A percentile compares a stretch with the other conserved stretches of the same genome.
Evolutionary conservation across 2,888 invertebrate genomes (phyloP).

Genomic region (Tetanocera ferruginea): DNA sequence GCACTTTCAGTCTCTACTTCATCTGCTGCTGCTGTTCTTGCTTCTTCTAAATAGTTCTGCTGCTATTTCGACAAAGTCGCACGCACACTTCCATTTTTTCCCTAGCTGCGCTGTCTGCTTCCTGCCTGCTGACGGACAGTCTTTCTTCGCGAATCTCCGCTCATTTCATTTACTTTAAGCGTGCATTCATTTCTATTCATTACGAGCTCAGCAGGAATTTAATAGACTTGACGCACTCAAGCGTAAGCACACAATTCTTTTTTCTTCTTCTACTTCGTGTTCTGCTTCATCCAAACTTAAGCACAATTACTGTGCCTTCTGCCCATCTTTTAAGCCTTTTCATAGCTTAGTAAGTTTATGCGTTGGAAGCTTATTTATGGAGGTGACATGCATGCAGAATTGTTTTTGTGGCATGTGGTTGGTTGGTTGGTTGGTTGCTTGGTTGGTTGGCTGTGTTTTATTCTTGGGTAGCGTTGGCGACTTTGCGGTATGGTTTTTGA

Average conservation of each 20-base stretch:
- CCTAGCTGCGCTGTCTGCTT: neutral
- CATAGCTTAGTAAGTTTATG: neutral
- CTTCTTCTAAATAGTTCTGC: neutral
- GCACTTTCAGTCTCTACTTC: neutral
- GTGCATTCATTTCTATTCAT: slow-evolving; percentile 48
- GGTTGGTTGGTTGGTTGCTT: neutral
- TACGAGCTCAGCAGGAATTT: slow-evolving; percentile 53
- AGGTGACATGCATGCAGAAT: slow-evolving; percentile 33
- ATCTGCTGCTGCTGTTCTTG: neutral
- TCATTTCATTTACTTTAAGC: slow-evolving; percentile 44
- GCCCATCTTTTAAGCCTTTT: neutral
- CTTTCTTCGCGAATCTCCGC: slow-evolving; percentile 20
- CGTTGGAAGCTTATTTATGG: slow-evolving; percentile 32
- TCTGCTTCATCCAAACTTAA: slow-evolving; percentile 40
- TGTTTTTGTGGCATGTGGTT: neutral
- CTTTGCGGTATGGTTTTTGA: neutral
- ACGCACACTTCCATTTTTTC: neutral
- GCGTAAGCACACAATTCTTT: slow-evolving; percentile 38
- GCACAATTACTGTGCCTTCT: slow-evolving; percentile 17
- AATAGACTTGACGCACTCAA: slow-evolving; percentile 52
- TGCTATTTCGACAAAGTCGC: neutral
- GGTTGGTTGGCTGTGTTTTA: neutral
- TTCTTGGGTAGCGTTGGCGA: neutral
- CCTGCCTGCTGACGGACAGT: neutral
- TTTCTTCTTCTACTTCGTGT: neutral